Evolutionary conservation across 2,888 invertebrate species (phyloP), one percentile per base, ranked within the genome.

Genomic region (Hyalella azteca): DNA sequence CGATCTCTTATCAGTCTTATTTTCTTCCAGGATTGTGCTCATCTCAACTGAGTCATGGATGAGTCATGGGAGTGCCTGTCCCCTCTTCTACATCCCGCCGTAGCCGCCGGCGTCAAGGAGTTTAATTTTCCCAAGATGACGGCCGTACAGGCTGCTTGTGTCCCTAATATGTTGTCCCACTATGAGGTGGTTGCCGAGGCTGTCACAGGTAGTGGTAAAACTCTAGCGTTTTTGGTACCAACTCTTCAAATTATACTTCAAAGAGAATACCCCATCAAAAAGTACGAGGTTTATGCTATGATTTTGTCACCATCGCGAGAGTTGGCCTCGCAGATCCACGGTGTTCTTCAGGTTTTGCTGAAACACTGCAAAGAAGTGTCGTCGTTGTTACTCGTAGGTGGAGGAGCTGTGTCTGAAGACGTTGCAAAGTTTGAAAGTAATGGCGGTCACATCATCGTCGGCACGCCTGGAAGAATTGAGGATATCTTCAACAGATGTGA

Each of bases 131-230:
- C 80, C 26, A 87, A 87, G 19, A 91, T 91, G 90, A 92, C 92
- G 36, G 91, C 92, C 13, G 91, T 91, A 1, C 91, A 90, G 91
- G 93, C 94, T 4, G 95, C 95, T 0, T 93, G 94, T 79, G 97
- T 97, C 86, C 97, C 97, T 0, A 89, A 96, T 78, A 90, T 99
- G 78, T 88, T 98, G 78, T 91, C 92, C 11, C 94, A 95, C 86
- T 98, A 97, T 88, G 99, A 99, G 90, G 97, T 99, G 19, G 97
- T 96, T 0, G 98, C 95, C 0, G 98, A 99, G 89, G 98, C 99
- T 3, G 96, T 98, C 0, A 99, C 99, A 0, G 99, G 99, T 3
- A 98, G 98, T 85, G 99, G 99, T 0, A 99, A 99, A 89, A 99
- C 98, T 0, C 89, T 99, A 50, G 97, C 98, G 0, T 99, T 98